Conservation (phyloP, 2,113 vertebrate species). For the Falcunculus frontatus region DNA sequence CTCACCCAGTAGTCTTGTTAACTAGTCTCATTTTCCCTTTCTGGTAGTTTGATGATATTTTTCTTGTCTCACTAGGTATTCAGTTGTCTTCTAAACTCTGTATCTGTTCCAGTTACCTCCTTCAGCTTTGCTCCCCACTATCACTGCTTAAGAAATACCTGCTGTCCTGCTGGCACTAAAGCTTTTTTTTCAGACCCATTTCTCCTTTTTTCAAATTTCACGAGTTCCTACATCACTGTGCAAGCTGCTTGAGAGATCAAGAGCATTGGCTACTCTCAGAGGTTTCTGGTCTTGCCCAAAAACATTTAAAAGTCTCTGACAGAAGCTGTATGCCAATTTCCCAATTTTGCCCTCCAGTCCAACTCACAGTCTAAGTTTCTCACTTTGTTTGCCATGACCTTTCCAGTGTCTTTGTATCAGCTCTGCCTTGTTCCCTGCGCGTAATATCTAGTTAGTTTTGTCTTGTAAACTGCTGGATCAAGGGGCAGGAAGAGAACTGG, state of each 20-base stretch:
- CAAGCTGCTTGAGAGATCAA: background rate
- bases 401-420: background rate
- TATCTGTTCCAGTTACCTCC: background rate
- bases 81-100: background rate
- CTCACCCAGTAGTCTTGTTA: background rate
- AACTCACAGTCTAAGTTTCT: background rate
- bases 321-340: background rate
- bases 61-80: background rate
- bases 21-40: background rate
- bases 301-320: background rate
- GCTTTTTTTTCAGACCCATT: background rate
- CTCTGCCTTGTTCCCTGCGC: background rate
- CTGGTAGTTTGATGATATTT: background rate
- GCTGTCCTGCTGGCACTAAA: background rate
- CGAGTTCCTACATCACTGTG: background rate
- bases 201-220: background rate
- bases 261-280: background rate
- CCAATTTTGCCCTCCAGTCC: background rate
- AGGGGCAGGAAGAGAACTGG: background rate
- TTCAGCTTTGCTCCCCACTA: background rate
- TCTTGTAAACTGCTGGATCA: background rate
- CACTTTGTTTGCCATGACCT: background rate
- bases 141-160: background rate
- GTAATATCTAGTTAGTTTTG: background rate
- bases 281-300: background rate